Conservation (phyloP, 1,140 invertebrate species). For the Eumeta japonica region DNA sequence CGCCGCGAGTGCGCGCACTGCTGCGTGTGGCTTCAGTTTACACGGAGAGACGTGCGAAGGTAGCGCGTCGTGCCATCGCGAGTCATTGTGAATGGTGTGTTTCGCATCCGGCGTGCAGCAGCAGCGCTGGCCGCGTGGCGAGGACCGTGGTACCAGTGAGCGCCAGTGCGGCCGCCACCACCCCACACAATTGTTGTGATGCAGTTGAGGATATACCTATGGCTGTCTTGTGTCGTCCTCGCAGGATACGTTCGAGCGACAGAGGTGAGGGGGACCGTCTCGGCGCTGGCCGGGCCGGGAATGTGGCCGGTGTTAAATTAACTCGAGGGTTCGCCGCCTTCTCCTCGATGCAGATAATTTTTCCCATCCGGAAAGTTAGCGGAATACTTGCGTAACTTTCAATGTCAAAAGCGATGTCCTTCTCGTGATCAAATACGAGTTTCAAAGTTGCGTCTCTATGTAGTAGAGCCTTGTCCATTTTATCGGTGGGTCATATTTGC, state of each 20-base stretch:
- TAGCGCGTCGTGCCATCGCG: slow-evolving; percentile 34
- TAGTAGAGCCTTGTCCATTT: too few species aligned
- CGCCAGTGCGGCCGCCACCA: too few species aligned
- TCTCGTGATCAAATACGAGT: too few species aligned
- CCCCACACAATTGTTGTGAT: slow-evolving; percentile 56
- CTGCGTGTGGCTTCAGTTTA: slow-evolving; percentile 35
- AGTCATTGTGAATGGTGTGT: slow-evolving; percentile 46
- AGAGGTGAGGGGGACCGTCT: slow-evolving; percentile 56
- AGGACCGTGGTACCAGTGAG: too few species aligned
- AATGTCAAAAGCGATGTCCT: slow-evolving; percentile 51
- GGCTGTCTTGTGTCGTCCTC: slow-evolving; percentile 57
- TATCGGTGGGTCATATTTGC: too few species aligned
- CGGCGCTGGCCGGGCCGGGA: slow-evolving; percentile 13
- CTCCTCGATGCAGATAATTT: background rate
- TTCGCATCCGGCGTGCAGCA: too few species aligned
- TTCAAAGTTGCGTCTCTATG: too few species aligned
- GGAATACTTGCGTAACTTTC: slow-evolving; percentile 53
- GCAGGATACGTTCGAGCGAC: slow-evolving; percentile 56
- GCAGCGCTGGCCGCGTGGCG: too few species aligned
- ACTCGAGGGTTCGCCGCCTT: slow-evolving; percentile 3
- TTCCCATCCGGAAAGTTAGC: background rate
- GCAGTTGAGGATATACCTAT: slow-evolving; percentile 58
- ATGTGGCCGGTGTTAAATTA: slow-evolving; percentile 19
- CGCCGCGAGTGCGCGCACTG: slow-evolving; percentile 36
- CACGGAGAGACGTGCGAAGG: slow-evolving; percentile 33